phyloP scores from a whole-genome alignment of 30 jellyfish, hydroid and myxozoan species.

The Aurelia sp. region DNA sequence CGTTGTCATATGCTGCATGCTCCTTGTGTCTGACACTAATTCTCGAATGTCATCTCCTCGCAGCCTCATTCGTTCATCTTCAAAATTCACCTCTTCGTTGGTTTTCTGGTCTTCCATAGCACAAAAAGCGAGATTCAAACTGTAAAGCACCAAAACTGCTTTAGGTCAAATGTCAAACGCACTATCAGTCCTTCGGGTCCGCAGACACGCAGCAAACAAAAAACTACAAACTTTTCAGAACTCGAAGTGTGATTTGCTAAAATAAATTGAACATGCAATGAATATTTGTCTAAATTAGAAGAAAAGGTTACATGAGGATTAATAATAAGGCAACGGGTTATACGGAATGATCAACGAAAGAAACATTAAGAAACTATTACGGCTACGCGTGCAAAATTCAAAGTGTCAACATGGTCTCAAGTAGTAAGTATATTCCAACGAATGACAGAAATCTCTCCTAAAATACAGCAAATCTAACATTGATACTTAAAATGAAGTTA shows the following conservation, averaged over 20 bases:
- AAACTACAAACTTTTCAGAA: background rate
- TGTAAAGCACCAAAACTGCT: constrained; percentile 16
- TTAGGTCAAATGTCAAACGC: constrained; percentile 1
- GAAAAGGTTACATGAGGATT: too few species aligned
- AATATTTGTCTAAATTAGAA: too few species aligned
- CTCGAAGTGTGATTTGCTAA: background rate
- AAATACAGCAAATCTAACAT: background rate
- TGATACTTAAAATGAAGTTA: too few species aligned
- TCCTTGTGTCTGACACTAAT: too few species aligned
- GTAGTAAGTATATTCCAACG: background rate
- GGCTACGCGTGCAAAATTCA: too few species aligned
- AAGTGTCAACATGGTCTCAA: too few species aligned
- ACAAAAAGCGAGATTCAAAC: constrained; percentile 25
- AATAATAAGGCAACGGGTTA: too few species aligned
- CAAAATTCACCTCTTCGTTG: constrained; percentile 9
- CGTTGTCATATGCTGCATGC: too few species aligned
- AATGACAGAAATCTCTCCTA: background rate
- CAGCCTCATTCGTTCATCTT: constrained; percentile 1
- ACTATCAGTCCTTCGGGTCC: background rate
- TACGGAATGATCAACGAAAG: too few species aligned
- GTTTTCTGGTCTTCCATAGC: constrained; percentile 32
- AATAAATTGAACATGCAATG: background rate
- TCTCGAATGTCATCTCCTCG: too few species aligned
- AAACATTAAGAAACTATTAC: too few species aligned
- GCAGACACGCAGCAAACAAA: background rate